phyloP scores from a whole-genome alignment of 2,888 invertebrate genomes.

The Orthosia incerta region DNA sequence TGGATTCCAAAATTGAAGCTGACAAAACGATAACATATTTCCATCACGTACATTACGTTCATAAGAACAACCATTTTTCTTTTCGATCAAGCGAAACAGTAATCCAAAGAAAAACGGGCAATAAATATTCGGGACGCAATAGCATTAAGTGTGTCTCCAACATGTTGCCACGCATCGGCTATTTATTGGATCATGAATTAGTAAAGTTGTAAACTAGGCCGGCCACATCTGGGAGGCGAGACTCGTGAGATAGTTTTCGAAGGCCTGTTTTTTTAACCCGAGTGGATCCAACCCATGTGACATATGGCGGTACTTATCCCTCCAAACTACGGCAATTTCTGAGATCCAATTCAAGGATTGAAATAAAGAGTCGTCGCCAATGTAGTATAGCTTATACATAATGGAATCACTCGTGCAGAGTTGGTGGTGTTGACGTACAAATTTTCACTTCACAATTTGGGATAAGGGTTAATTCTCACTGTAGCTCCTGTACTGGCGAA shows the following conservation, averaged over 20 bases:
- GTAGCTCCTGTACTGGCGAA: no score
- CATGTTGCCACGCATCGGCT: slow-evolving; percentile 66
- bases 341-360: slow-evolving; percentile 82
- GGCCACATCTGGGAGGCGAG: slow-evolving; percentile 66
- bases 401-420: slow-evolving; percentile 54
- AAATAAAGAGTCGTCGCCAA: slow-evolving; percentile 73
- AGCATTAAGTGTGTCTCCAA: slow-evolving; percentile 48
- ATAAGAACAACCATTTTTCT: slow-evolving; percentile 18
- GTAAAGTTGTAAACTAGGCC: slow-evolving; percentile 75
- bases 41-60: slow-evolving; percentile 15
- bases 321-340: slow-evolving; percentile 84
- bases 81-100: slow-evolving; percentile 31
- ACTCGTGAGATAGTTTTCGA: slow-evolving; percentile 70
- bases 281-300: slow-evolving; percentile 73
- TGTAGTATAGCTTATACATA: slow-evolving; percentile 55
- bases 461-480: slow-evolving; percentile 2
- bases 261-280: slow-evolving; percentile 68
- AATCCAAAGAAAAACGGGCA: slow-evolving; percentile 43
- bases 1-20: slow-evolving; percentile 1
- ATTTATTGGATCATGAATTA: slow-evolving; percentile 78
- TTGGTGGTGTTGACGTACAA: slow-evolving; percentile 35
- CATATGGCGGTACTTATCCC: slow-evolving; percentile 85
- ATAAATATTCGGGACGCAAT: slow-evolving; percentile 54
- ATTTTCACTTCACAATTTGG: slow-evolving; percentile 39
- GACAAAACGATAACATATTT: slow-evolving; percentile 21